phyloP scores from a whole-genome alignment of 2,888 invertebrate species.

The Syrphus vitripennis region DNA sequence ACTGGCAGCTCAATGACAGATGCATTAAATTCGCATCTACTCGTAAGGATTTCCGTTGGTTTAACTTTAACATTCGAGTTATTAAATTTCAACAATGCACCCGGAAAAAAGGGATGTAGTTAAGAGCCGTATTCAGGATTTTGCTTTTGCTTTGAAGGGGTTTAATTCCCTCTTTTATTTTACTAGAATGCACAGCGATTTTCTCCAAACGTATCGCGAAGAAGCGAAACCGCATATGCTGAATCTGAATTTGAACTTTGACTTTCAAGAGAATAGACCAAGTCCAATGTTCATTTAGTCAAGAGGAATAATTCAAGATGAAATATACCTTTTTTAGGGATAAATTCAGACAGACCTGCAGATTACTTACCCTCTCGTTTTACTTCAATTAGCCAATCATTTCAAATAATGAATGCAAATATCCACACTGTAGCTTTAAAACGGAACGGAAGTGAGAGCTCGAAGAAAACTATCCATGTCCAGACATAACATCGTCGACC shows the following conservation, averaged over 20 bases:
- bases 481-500: neutral
- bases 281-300: too few species aligned
- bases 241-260: too few species aligned
- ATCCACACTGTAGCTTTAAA: neutral
- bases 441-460: neutral
- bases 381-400: conserved; percentile 36
- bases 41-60: conserved; percentile 49
- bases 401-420: conserved; percentile 40
- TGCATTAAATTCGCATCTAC: conserved; percentile 13
- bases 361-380: too few species aligned
- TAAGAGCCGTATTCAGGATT: neutral
- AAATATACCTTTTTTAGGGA: too few species aligned
- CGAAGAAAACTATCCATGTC: neutral
- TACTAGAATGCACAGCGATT: too few species aligned
- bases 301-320: too few species aligned
- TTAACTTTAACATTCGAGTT: conserved; percentile 38
- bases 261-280: too few species aligned
- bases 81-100: neutral
- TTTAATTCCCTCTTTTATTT: neutral
- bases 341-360: too few species aligned
- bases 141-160: neutral
- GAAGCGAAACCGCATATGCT: too few species aligned
- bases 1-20: neutral
- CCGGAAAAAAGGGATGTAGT: neutral
- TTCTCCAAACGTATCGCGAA: too few species aligned